Conservation (phyloP, 2,113 vertebrate species). For the Panthera uncia region DNA sequence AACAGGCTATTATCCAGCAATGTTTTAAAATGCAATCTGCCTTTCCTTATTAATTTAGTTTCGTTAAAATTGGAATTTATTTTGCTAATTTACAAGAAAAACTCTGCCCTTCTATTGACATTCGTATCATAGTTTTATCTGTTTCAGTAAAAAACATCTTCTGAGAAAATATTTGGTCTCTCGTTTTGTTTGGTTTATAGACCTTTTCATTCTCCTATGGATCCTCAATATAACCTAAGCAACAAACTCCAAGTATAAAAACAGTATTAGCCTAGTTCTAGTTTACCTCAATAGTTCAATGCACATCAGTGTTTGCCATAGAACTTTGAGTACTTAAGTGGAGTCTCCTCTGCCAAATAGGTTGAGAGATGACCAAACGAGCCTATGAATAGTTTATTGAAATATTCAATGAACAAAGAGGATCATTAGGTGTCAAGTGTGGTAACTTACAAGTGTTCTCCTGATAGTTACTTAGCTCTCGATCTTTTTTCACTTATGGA, state of each 20-base stretch:
- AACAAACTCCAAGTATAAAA: background rate
- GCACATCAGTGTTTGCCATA: constrained; percentile 11
- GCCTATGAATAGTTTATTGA: constrained; percentile 12
- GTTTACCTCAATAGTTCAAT: constrained; percentile 3
- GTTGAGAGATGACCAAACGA: background rate
- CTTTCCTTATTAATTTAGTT: background rate
- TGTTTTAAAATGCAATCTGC: background rate
- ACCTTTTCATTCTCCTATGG: background rate
- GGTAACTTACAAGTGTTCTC: background rate
- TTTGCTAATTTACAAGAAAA: constrained; percentile 26
- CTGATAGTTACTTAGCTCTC: background rate
- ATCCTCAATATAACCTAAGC: background rate
- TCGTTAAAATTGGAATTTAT: background rate
- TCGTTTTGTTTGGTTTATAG: background rate
- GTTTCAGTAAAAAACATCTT: background rate
- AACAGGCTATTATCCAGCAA: background rate
- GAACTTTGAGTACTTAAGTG: constrained; percentile 39
- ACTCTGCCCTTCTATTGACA: background rate
- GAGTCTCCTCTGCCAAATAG: constrained; percentile 30
- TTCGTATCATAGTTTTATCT: background rate
- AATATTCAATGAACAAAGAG: constrained; percentile 27
- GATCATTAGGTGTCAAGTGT: background rate
- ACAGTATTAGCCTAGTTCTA: background rate
- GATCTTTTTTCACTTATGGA: background rate
- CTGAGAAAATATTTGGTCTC: background rate